Evolutionary conservation across 2,888 invertebrate species (phyloP).

Genomic region (Dexiosoma caninum): DNA sequence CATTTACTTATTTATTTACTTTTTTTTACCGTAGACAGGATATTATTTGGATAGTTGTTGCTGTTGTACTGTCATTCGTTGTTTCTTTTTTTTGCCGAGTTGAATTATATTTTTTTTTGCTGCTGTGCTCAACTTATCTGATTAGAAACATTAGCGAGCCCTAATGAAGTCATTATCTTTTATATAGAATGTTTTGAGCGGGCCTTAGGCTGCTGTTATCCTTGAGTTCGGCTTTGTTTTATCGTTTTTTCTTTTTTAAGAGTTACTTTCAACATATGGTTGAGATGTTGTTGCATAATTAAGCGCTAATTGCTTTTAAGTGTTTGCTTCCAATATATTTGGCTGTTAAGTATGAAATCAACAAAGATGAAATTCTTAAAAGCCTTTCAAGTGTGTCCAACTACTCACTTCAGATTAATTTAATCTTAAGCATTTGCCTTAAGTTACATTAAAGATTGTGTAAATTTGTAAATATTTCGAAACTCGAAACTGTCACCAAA

Average conservation of each 20-base stretch:
- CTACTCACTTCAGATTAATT: background rate
- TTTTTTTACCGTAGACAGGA: background rate
- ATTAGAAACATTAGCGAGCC: constrained; percentile 49
- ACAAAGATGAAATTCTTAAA: background rate
- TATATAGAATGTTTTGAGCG: background rate
- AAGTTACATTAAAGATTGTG: no score
- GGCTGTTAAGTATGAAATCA: constrained; percentile 23
- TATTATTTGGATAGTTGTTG: background rate
- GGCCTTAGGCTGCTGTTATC: constrained; percentile 19
- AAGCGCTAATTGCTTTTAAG: constrained; percentile 56
- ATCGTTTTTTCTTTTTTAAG: constrained; percentile 8
- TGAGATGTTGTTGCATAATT: background rate
- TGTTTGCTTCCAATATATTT: constrained; percentile 1
- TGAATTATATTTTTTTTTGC: background rate
- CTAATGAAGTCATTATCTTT: constrained; percentile 63
- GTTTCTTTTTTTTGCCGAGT: background rate
- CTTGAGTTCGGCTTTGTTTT: constrained; percentile 24
- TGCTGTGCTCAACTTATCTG: constrained; percentile 45
- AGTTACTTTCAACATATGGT: constrained; percentile 34
- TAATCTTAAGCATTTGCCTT: no score
- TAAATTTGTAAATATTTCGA: no score
- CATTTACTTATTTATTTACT: no score
- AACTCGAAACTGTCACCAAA: no score
- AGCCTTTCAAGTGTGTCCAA: constrained; percentile 16
- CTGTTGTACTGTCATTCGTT: background rate